Conservation (phyloP, 2,888 invertebrate species). For the Oxyteleia sp. region DNA sequence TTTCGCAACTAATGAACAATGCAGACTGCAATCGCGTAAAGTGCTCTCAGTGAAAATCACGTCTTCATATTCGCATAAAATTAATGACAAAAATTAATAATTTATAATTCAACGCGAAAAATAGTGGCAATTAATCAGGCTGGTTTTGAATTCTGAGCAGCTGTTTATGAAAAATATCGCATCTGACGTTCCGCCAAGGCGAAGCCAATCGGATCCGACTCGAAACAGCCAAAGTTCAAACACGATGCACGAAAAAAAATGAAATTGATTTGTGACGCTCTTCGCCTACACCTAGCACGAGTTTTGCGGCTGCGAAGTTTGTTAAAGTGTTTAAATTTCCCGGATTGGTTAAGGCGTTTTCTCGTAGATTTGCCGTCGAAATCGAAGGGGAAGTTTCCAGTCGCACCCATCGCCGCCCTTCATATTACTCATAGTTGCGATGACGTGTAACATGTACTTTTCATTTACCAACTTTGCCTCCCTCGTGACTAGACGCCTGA, state of each 20-base stretch:
- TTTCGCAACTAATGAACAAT: not conserved
- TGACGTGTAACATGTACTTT: slow-evolving; percentile 75
- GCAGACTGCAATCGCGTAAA: not conserved
- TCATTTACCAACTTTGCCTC: slow-evolving; percentile 72
- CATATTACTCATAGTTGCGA: slow-evolving; percentile 73
- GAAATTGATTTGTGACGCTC: slow-evolving; percentile 33
- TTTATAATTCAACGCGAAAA: not conserved
- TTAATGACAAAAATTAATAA: not conserved
- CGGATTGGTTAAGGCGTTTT: slow-evolving; percentile 12
- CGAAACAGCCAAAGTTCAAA: slow-evolving; percentile 8
- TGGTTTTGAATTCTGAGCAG: not conserved
- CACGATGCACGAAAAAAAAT: slow-evolving; percentile 8
- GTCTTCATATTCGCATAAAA: not conserved
- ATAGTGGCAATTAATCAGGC: not conserved
- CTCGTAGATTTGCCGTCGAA: slow-evolving; percentile 13
- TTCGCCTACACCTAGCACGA: slow-evolving; percentile 2
- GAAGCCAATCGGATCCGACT: slow-evolving; percentile 21
- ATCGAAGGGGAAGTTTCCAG: slow-evolving; percentile 55
- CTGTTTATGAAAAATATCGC: slow-evolving; percentile 12
- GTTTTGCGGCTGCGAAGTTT: slow-evolving; percentile 14
- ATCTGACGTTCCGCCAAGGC: slow-evolving; percentile 2
- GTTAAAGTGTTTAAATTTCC: slow-evolving; percentile 43
- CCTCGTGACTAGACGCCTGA: slow-evolving; percentile 70
- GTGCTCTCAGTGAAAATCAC: not conserved
- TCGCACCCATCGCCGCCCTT: slow-evolving; percentile 67